Evolutionary conservation across 1,140 invertebrate genomes (phyloP).

Genomic region (Temnothorax nylanderi): DNA sequence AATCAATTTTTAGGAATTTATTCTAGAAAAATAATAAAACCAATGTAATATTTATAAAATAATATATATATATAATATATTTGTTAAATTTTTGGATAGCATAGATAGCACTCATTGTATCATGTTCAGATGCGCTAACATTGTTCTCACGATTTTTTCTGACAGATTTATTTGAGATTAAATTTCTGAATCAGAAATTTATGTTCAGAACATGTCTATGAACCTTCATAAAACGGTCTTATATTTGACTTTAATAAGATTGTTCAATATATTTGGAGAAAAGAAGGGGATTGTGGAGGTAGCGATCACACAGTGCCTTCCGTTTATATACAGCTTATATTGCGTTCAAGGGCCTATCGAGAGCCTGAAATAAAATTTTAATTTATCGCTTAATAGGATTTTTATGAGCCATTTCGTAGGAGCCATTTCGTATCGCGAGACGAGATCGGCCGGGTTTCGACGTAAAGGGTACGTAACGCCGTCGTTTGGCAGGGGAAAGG

Average conservation of each 20-base stretch:
- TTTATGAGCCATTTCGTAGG: conserved; percentile 9
- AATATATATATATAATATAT: not conserved
- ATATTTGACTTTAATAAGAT: not conserved
- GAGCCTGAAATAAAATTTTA: conserved; percentile 60
- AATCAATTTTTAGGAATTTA: not conserved
- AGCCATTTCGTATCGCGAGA: conserved; percentile 1
- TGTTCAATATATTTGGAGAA: not conserved
- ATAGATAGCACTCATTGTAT: too few relatives aligned
- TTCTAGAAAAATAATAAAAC: not conserved
- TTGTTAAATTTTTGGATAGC: not conserved
- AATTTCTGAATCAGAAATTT: not conserved
- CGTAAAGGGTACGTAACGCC: conserved; percentile 19
- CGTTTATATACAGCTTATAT: conserved; percentile 14
- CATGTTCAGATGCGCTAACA: too few relatives aligned
- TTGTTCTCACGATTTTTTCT: not conserved
- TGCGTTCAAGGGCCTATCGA: not conserved
- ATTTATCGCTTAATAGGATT: conserved; percentile 68
- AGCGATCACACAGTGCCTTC: not conserved
- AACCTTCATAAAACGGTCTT: not conserved
- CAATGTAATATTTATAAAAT: not conserved
- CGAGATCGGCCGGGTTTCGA: conserved; percentile 30
- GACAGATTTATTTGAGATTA: not conserved
- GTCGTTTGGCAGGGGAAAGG: conserved; percentile 31
- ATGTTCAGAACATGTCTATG: not conserved
- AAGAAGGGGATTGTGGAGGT: not conserved